Conservation (phyloP, 2,797 vertebrate genomes). For the Neoniphon sammara region DNA sequence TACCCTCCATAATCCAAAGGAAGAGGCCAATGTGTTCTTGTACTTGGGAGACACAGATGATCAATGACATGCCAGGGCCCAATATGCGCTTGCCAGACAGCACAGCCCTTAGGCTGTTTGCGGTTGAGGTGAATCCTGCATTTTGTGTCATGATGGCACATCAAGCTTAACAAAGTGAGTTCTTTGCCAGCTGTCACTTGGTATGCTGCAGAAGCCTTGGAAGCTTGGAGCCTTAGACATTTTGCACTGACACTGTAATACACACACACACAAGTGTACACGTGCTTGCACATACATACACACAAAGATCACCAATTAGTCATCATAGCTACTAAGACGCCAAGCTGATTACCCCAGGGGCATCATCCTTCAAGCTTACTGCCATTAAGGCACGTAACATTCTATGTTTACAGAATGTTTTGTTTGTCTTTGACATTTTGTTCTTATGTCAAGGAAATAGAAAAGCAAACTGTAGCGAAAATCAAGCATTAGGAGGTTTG, state of each 20-base stretch:
- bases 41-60: conserved; percentile 27
- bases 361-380: conserved; percentile 37
- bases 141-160: conserved; percentile 35
- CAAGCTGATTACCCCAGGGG: conserved; percentile 27
- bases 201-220: conserved; percentile 13
- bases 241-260: conserved; percentile 26
- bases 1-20: not conserved
- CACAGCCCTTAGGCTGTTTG: conserved; percentile 21
- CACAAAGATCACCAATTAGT: conserved; percentile 28
- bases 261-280: conserved; percentile 20
- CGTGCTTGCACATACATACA: conserved; percentile 15
- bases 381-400: conserved; percentile 30
- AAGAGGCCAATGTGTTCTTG: not conserved
- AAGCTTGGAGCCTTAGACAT: conserved; percentile 1
- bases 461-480: not conserved
- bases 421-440: not conserved
- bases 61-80: conserved; percentile 39
- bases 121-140: conserved; percentile 16
- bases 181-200: conserved; percentile 39
- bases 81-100: conserved; percentile 6
- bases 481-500: not conserved
- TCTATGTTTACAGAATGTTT: conserved; percentile 19
- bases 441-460: conserved; percentile 18
- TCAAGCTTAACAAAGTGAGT: conserved; percentile 20
- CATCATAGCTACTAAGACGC: conserved; percentile 21